A percentile compares a stretch with the other conserved stretches of the same genome.
phyloP scores from a whole-genome alignment of 2,113 vertebrate genomes.

The Meriones unguiculatus region DNA sequence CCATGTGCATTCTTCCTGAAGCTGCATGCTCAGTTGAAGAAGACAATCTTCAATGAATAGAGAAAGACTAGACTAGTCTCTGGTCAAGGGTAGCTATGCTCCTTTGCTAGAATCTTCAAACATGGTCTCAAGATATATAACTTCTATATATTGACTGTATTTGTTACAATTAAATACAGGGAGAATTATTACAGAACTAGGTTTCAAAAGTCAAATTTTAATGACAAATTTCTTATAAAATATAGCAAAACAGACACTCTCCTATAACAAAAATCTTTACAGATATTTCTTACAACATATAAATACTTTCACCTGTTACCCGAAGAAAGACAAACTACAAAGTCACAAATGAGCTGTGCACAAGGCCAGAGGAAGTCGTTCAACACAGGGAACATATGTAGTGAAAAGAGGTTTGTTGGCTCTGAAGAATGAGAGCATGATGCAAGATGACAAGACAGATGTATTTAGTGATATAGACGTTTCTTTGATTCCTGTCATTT shows the following conservation, averaged over 20 bases:
- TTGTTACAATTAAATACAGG: not conserved
- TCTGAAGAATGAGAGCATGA: not conserved
- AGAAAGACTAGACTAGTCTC: too few relatives aligned
- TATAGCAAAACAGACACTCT: not conserved
- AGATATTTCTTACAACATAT: conserved; percentile 5
- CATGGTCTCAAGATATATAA: not conserved
- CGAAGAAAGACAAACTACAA: not conserved
- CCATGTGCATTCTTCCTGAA: too few relatives aligned
- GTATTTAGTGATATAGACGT: not conserved
- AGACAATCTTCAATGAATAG: too few relatives aligned
- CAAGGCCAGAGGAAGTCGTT: not conserved
- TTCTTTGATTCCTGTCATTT: not conserved
- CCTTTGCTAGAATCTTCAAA: too few relatives aligned
- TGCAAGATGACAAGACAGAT: not conserved
- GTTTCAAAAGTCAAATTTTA: conserved; percentile 28
- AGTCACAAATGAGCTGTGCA: not conserved
- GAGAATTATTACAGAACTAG: conserved; percentile 23
- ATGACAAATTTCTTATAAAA: not conserved
- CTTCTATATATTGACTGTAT: not conserved
- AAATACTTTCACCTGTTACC: not conserved
- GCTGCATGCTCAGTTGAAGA: too few relatives aligned
- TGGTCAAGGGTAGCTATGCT: too few relatives aligned
- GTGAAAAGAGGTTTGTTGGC: not conserved
- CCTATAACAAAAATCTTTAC: not conserved
- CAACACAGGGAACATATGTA: not conserved